These are phyloP conservation scores for Rhizomys pruinosus DNA, from an alignment of 2,113 vertebrate species.

Conservation along the genomic window DNA sequence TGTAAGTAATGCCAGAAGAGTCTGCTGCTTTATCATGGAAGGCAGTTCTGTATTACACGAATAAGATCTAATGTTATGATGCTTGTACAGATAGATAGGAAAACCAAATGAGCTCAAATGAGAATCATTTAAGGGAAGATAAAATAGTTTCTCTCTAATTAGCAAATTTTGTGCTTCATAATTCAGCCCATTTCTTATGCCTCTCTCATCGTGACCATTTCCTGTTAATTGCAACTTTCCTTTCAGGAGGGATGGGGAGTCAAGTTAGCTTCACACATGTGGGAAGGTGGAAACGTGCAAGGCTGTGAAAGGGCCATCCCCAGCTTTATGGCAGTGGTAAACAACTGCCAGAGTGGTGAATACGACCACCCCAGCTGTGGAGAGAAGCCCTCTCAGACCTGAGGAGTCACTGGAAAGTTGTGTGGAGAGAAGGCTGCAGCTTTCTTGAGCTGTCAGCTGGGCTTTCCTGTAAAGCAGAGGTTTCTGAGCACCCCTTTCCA, in stretches of 20 bases:
- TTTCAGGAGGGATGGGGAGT: too few relatives aligned
- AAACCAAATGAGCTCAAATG: constrained; percentile 33
- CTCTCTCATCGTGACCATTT: too few relatives aligned
- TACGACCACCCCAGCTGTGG: too few relatives aligned
- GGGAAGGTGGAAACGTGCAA: too few relatives aligned
- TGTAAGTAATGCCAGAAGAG: neutral
- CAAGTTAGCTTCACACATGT: too few relatives aligned
- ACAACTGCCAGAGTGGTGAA: too few relatives aligned
- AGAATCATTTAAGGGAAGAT: neutral
- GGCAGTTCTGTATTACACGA: neutral
- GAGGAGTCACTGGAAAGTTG: fast-evolving
- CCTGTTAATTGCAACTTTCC: neutral
- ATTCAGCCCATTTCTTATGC: constrained; percentile 53
- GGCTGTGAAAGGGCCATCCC: neutral
- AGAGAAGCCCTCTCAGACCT: neutral
- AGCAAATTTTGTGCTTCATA: constrained; percentile 35
- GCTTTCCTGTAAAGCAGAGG: too few relatives aligned
- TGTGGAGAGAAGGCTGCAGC: neutral
- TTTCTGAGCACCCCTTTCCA: too few relatives aligned
- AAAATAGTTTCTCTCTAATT: constrained; percentile 72
- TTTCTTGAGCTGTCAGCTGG: neutral
- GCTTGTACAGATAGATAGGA: constrained; percentile 45
- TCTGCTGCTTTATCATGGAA: neutral
- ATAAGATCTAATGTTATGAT: neutral
- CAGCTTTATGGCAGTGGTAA: neutral